phyloP scores from a whole-genome alignment of 2,113 vertebrate species.

The Microcebus murinus region DNA sequence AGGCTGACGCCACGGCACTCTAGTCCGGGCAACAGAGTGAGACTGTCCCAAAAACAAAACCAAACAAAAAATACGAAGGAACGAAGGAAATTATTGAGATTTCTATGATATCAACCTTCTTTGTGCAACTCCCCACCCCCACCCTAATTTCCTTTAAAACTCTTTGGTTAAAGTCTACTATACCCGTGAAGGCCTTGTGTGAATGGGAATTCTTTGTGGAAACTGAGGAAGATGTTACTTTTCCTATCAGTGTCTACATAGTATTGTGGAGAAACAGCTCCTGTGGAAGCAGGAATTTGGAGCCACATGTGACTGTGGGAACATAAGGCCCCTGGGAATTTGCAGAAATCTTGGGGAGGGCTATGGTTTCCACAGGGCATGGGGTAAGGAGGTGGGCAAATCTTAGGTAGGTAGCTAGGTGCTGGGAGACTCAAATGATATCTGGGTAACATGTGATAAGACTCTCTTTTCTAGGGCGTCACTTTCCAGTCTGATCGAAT shows the following conservation, averaged over 20 bases:
- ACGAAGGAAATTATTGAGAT: neutral
- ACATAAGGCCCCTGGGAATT: neutral
- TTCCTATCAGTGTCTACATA: neutral
- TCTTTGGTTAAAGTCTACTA: neutral
- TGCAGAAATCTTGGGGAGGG: neutral
- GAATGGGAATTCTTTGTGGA: neutral
- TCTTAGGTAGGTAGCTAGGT: neutral
- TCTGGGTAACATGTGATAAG: neutral
- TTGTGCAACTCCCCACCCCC: neutral
- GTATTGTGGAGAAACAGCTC: neutral
- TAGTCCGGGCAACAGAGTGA: too few relatives aligned
- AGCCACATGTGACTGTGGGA: neutral
- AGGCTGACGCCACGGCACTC: too few relatives aligned
- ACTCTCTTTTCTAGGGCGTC: neutral
- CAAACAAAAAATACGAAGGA: neutral
- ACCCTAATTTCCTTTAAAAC: neutral
- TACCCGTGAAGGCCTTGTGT: neutral
- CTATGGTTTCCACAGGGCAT: neutral
- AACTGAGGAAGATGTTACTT: neutral
- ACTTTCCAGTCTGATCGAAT: neutral
- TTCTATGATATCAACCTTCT: neutral
- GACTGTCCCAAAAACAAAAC: too few relatives aligned
- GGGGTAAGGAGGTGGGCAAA: neutral
- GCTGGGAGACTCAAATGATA: neutral
- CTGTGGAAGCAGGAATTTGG: neutral